Evolutionary conservation across 2,888 invertebrate species (phyloP).

Genomic region (Priocnemis perturbator): DNA sequence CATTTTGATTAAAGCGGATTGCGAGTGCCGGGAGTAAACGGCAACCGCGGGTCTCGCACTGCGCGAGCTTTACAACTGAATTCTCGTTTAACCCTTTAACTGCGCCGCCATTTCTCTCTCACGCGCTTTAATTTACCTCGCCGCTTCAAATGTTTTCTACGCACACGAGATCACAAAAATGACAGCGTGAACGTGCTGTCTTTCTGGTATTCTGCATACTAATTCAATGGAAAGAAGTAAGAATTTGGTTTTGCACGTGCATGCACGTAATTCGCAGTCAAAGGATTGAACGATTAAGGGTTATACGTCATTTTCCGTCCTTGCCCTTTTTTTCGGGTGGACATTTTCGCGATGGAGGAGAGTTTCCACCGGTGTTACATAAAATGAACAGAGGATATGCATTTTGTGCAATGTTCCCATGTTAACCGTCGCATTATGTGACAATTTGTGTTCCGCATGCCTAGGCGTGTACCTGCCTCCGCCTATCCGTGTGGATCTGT

Average conservation of each 20-base stretch:
- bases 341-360: slow-evolving; percentile 53
- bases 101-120: not conserved
- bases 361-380: slow-evolving; percentile 47
- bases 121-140: not conserved
- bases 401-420: slow-evolving; percentile 71
- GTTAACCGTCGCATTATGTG: slow-evolving; percentile 41
- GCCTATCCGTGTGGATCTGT: not conserved
- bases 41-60: slow-evolving; percentile 10
- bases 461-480: too few relatives aligned
- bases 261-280: too few relatives aligned
- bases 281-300: too few relatives aligned
- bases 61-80: too few relatives aligned
- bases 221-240: too few relatives aligned
- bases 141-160: too few relatives aligned
- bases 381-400: slow-evolving; percentile 72
- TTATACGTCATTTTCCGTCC: not conserved
- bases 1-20: slow-evolving; percentile 66
- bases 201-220: too few relatives aligned
- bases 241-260: too few relatives aligned
- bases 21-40: slow-evolving; percentile 10
- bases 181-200: too few relatives aligned
- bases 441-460: too few relatives aligned
- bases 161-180: too few relatives aligned
- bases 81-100: not conserved
- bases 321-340: not conserved